These are phyloP conservation scores for Anolis carolinensis DNA, from an alignment of 2,113 vertebrate genomes.

Conservation along the genomic window DNA sequence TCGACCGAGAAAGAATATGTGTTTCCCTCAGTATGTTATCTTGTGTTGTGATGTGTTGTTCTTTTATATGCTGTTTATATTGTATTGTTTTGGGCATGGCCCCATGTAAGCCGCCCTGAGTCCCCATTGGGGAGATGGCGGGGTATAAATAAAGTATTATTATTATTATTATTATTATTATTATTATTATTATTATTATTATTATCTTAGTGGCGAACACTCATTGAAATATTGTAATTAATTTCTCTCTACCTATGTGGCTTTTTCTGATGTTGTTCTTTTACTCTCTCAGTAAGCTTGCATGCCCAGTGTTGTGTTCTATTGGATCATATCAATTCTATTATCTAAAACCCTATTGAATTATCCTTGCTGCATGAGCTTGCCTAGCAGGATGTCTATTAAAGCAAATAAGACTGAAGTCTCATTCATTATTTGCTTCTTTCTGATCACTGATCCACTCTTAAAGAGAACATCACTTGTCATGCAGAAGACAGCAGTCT, in stretches of 20 bases:
- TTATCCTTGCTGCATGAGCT: constrained; percentile 1
- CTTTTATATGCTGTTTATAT: no score
- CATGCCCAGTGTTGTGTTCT: not conserved
- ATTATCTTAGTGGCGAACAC: not conserved
- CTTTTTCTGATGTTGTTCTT: not conserved
- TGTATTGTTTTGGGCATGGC: no score
- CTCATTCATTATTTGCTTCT: not conserved
- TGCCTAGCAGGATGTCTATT: constrained; percentile 12
- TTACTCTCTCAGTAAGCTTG: not conserved
- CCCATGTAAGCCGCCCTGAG: no score
- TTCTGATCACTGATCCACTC: constrained; percentile 2
- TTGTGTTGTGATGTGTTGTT: no score
- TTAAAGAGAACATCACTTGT: not conserved
- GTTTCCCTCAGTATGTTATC: no score
- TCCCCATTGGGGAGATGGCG: no score
- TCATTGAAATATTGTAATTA: constrained; percentile 9
- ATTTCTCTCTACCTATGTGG: not conserved
- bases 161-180: no score
- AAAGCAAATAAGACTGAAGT: not conserved
- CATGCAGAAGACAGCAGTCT: not conserved
- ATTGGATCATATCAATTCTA: constrained; percentile 26
- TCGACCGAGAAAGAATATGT: not conserved
- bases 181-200: no score
- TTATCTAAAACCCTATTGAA: constrained; percentile 18
- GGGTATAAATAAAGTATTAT: no score